Evolutionary conservation across 2,113 vertebrate genomes (phyloP), one percentile per base, ranked within the genome.

Genomic region (Pseudopodoces humilis): DNA sequence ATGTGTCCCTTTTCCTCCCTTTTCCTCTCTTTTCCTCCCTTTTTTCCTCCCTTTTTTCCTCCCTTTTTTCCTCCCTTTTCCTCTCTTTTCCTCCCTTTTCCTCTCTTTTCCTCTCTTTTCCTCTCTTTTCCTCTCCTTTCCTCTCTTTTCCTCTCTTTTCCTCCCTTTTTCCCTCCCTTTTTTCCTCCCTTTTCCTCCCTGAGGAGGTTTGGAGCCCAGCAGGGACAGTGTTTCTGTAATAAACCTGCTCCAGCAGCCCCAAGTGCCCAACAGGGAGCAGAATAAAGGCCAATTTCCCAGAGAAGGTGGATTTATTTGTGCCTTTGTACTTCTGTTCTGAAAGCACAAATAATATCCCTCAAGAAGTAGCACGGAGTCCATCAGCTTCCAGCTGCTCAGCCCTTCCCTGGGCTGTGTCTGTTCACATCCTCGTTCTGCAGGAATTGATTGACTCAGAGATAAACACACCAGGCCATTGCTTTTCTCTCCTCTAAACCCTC

Each of bases 311-410:
- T 94, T 94, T 86, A 69, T 91, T 58, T 64, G 64, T 86, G 60
- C 55, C 83, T 91, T 47, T 64, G 46, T 72, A 58, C 52, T 10
- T 88, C 78, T 91, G 20, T 24, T 83, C 80, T 70, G 59, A 80
- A 83, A 92, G 64, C 46, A 95, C 86, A 92, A 83, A 83, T 72
- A 80, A 56, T 23, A 65, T 47, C 44, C 64, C 93, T 78, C 19
- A 19, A 88, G 91, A 72, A 90, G 72, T 37, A 30, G 72, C 31
- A 77, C 50, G 5, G 47, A 88, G 64, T 74, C 69, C 89, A 81
- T 91, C 76, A 90, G 68, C 68, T 83, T 87, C 68, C 55, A 87
- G 55, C 84, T 87, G 84, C 70, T 91, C 74, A 71, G 81, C 18
- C n/a, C 62, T 76, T 94, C 69, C 52, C 2, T 74, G 55, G 31